Base-by-base conservation (phyloP, 2,888 invertebrate species). In the Noctua comes region DNA sequence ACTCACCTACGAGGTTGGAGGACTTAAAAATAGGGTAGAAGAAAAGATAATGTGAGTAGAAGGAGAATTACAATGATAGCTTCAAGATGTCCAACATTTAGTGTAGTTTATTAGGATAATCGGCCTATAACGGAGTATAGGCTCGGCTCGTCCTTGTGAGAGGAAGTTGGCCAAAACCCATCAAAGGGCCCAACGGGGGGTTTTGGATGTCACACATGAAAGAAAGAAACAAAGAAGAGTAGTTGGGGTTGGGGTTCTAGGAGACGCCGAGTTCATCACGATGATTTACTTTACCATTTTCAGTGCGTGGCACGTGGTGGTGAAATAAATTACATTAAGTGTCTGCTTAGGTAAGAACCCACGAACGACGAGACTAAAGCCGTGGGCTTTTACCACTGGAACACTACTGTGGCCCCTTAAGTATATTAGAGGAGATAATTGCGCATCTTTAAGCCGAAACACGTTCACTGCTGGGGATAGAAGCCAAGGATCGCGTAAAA, bases 1-100 rank as follows among this genome's bases (percentile, higher is more conserved):
- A 82, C 76, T 80, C 68, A 75, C 77, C 79, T 79, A 65, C 75
- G 82, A n/a, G 59, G 69, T 40, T 64, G 65, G 71, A 80, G 76
- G 73, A 72, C 76, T 81, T 81, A 73, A 73, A 83, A 77, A 77
- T 77, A 76, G 77, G 68, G 64, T 7, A 46, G 62, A 46, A 43
- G 51, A n/a, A 51, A 27, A 31, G 8, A 51, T 21, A 13, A 5
- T n/a, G 27, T 48, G n/a, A n/a, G n/a, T n/a, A n/a, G n/a, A n/a
- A n/a, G n/a, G n/a, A n/a, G n/a, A n/a, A n/a, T n/a, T n/a, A n/a
- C n/a, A n/a, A n/a, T n/a, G n/a, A n/a, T n/a, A n/a, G 3, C 40
- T 48, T n/a, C 16, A 68, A 11, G 18, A 16, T 40, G 4, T 36
- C 1, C 31, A 27, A 46, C 31, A 43, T 36, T 18, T 0, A 46